Evolutionary conservation across 2,888 invertebrate genomes (phyloP).

Genomic region (Pyrgus malvae): DNA sequence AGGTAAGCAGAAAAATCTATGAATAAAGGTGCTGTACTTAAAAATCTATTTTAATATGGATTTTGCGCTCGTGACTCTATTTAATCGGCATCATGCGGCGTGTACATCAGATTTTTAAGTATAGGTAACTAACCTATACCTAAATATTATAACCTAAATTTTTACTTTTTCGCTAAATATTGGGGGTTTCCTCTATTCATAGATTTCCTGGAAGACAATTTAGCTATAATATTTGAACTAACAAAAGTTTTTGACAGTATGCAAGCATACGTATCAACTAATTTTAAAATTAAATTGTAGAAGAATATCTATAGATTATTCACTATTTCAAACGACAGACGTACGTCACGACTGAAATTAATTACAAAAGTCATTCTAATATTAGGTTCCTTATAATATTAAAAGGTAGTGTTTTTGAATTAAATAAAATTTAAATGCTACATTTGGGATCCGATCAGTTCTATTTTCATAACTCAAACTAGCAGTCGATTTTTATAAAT

Average conservation of each 20-base stretch:
- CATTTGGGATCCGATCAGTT: slow-evolving; percentile 26
- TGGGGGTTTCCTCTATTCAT: slow-evolving; percentile 44
- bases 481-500: slow-evolving; percentile 28
- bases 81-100: not conserved
- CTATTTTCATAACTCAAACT: slow-evolving; percentile 22
- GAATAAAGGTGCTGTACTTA: slow-evolving; percentile 18
- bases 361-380: slow-evolving; percentile 28
- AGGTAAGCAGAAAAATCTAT: slow-evolving; percentile 23
- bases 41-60: slow-evolving; percentile 17
- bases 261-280: slow-evolving; percentile 53
- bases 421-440: slow-evolving; percentile 25
- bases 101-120: too few relatives aligned
- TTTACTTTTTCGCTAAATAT: too few relatives aligned
- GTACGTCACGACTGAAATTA: slow-evolving; percentile 30
- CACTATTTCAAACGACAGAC: slow-evolving; percentile 49
- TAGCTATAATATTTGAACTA: slow-evolving; percentile 72
- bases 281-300: slow-evolving; percentile 52
- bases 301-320: slow-evolving; percentile 60
- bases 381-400: slow-evolving; percentile 9
- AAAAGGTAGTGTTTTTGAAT: slow-evolving; percentile 16
- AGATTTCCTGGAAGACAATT: slow-evolving; percentile 56
- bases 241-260: slow-evolving; percentile 56
- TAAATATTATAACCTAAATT: too few relatives aligned
- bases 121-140: too few relatives aligned
- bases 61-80: slow-evolving; percentile 21